Evolutionary conservation across 2,113 vertebrate genomes (phyloP), one percentile per base, ranked within the genome.

Genomic region (Catharus fuscescens): DNA sequence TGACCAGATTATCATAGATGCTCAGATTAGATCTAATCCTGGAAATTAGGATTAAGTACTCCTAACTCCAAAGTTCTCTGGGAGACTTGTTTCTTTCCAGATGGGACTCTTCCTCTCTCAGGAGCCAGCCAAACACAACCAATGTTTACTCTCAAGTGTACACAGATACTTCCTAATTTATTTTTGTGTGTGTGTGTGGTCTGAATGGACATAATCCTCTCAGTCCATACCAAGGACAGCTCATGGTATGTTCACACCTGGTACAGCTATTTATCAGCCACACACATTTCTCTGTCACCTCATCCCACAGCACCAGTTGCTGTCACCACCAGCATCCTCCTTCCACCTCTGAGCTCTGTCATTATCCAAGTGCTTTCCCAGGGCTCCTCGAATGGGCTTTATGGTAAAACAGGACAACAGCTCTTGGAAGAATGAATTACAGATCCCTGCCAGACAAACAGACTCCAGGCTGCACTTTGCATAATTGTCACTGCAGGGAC

Each of bases 381-480:
- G 61, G 31, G 32, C 60, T 70, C 21, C 45, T 86, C 24, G 0
- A 65, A 65, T 31, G 32, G 17, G 14, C 9, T 85, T 62, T 69
- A 7, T 10, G 31, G 54, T 54, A 42, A 77, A 94, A 92, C 52
- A 60, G 4, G 54, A 83, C 45, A 73, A 60, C 54, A 80, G 80
- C 15, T 5, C 67, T 71, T 1, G 0, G 10, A 79, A 48, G 86
- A 90, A 81, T 56, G 56, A 84, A 73, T 29, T 60, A 76, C 59
- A 88, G 61, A 90, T 54, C 52, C 44, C 85, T 14, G 12, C 69
- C 72, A 93, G 91, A 95, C 85, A 91, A 84, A 92, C 23, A 14
- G 82, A 38, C 85, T 81, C 90, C 72, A 67, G 72, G 48, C 42
- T 89, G 34, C 28, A 14, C 59, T 64, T 80, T 42, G 34, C 56